Conservation (phyloP, 2,113 vertebrate genomes). For the crab-eating macaque (Macaca fascicularis) region DNA sequence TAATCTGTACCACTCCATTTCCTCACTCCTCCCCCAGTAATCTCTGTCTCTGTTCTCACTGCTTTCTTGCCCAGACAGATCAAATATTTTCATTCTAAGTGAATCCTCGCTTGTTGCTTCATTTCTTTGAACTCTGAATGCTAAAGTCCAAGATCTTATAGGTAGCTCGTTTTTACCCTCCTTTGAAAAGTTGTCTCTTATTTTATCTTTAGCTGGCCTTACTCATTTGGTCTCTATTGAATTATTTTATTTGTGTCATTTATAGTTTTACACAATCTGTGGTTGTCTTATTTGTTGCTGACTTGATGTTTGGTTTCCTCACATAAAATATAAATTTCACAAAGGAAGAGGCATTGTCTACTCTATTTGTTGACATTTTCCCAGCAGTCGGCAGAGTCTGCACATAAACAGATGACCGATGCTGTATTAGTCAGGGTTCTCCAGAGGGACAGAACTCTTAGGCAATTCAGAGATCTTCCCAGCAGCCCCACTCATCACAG, state of each 20-base stretch:
- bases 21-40: not conserved
- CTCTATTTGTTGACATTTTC: not conserved
- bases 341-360: not conserved
- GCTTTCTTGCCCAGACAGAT: not conserved
- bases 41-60: not conserved
- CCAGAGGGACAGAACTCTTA: no score
- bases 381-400: not conserved
- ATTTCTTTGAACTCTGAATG: not conserved
- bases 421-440: no score
- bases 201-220: not conserved
- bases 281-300: not conserved
- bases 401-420: not conserved
- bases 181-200: not conserved
- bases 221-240: not conserved
- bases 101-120: not conserved
- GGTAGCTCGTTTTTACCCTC: not conserved
- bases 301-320: not conserved
- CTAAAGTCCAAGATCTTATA: not conserved
- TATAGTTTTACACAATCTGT: not conserved
- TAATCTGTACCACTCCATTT: not conserved
- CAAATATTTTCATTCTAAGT: not conserved
- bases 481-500: no score
- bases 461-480: no score
- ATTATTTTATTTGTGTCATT: not conserved
- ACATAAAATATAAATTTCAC: not conserved